These are phyloP conservation scores for Trachelus troglodyta DNA, from an alignment of 2,888 invertebrate species.

Conservation along the genomic window DNA sequence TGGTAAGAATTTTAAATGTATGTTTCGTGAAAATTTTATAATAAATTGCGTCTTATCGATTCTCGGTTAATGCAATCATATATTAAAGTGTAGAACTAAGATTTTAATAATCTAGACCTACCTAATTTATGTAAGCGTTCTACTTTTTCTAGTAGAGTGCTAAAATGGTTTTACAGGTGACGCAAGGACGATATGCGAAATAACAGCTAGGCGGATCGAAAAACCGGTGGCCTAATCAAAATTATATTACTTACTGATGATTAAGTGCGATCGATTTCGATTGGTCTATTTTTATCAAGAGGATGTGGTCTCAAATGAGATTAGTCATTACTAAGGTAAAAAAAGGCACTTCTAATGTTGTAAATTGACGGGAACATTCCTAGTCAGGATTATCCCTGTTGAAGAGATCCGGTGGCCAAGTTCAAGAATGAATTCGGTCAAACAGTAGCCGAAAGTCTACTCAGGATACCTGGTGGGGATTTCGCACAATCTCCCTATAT, in stretches of 20 bases:
- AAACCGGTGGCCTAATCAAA: not conserved
- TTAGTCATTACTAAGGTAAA: too few species aligned
- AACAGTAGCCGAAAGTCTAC: conserved; percentile 5
- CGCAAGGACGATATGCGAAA: conserved; percentile 4
- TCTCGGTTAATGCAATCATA: too few species aligned
- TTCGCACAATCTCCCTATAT: conserved; percentile 43
- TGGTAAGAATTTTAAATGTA: too few species aligned
- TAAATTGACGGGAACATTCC: too few species aligned
- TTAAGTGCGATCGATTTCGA: not conserved
- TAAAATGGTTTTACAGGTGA: not conserved
- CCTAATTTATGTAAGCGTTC: conserved; percentile 20
- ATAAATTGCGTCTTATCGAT: too few species aligned
- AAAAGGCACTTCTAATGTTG: too few species aligned
- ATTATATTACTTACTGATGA: not conserved
- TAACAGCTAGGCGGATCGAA: not conserved
- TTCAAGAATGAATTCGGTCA: conserved; percentile 40
- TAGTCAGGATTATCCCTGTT: too few species aligned
- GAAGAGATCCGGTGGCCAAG: conserved; percentile 40
- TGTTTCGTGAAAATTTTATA: too few species aligned
- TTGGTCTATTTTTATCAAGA: not conserved
- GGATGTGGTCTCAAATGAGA: too few species aligned
- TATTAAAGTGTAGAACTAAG: not conserved
- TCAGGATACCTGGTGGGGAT: not conserved
- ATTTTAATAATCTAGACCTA: not conserved
- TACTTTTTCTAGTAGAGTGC: conserved; percentile 11